phyloP scores from a whole-genome alignment of 1,140 invertebrate species.

The Cydia strobilella region DNA sequence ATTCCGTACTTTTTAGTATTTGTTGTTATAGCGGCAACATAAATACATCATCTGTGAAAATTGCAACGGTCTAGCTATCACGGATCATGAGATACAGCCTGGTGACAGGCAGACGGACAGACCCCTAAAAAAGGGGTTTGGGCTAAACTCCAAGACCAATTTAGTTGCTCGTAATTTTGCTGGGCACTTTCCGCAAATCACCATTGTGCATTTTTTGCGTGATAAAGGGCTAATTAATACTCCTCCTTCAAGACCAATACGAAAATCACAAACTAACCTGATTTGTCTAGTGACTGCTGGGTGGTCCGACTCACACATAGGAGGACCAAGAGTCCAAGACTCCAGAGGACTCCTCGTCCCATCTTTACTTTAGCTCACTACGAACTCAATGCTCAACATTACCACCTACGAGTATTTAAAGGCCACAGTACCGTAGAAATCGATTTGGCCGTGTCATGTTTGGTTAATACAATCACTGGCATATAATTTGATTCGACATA shows the following conservation, averaged over 20 bases:
- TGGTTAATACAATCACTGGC: slow-evolving; percentile 8
- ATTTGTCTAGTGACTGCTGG: neutral
- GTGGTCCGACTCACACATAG: neutral
- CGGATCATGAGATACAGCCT: too few species aligned
- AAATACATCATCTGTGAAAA: too few species aligned
- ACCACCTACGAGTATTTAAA: neutral
- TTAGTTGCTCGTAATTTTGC: too few species aligned
- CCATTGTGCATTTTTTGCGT: too few species aligned
- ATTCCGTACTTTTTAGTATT: too few species aligned
- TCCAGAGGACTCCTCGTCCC: neutral
- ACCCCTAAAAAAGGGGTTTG: too few species aligned
- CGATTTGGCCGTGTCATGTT: slow-evolving; percentile 16
- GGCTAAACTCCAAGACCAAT: too few species aligned
- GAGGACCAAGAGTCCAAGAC: slow-evolving; percentile 7
- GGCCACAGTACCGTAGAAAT: neutral
- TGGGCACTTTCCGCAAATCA: too few species aligned
- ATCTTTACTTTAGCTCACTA: neutral
- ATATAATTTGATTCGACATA: slow-evolving; percentile 26
- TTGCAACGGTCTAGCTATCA: too few species aligned
- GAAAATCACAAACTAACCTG: neutral
- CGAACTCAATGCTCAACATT: neutral
- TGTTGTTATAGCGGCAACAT: too few species aligned
- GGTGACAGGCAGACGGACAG: too few species aligned
- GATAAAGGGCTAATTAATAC: too few species aligned
- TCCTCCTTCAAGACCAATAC: neutral